A percentile compares a stretch with the other conserved stretches of the same genome.
Evolutionary conservation across 2,113 vertebrate genomes (phyloP).

Genomic region (Brachyhypopomus occidentalis): DNA sequence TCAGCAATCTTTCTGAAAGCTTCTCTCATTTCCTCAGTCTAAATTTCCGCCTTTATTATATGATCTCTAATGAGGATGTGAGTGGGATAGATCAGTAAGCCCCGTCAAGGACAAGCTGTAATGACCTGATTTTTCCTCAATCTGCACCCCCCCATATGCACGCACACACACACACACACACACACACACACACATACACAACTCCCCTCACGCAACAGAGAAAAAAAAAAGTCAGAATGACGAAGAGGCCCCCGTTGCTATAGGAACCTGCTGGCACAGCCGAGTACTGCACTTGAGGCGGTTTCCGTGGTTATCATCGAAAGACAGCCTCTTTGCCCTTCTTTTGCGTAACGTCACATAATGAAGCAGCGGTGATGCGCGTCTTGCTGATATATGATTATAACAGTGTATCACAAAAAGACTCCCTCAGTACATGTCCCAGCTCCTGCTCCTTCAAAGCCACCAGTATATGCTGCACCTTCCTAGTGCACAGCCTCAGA

Average conservation of each 20-base stretch:
- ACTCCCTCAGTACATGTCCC: too few species aligned
- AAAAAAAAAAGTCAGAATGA: slow-evolving; percentile 32
- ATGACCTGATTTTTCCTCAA: slow-evolving; percentile 56
- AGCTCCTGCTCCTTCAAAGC: too few species aligned
- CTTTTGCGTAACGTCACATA: slow-evolving; percentile 16
- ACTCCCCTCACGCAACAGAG: slow-evolving; percentile 26
- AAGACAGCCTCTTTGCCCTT: slow-evolving; percentile 26
- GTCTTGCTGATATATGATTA: background rate
- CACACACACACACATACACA: background rate
- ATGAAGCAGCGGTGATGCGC: background rate
- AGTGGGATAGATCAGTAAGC: slow-evolving; percentile 12
- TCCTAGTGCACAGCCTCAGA: too few species aligned
- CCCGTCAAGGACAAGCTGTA: slow-evolving; percentile 28
- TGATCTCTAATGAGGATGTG: background rate
- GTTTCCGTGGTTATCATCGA: slow-evolving; percentile 52
- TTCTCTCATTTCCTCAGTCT: background rate
- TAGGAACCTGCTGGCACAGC: slow-evolving; percentile 49
- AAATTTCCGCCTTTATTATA: slow-evolving; percentile 15
- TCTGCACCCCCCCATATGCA: background rate
- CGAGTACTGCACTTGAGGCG: slow-evolving; percentile 48
- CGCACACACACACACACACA: background rate
- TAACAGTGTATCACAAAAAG: background rate
- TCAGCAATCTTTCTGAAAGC: background rate
- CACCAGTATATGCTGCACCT: too few species aligned
- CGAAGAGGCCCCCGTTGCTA: slow-evolving; percentile 52